These are phyloP conservation scores for Rhagonycha fulva DNA, from an alignment of 2,888 invertebrate species.

Conservation along the genomic window DNA sequence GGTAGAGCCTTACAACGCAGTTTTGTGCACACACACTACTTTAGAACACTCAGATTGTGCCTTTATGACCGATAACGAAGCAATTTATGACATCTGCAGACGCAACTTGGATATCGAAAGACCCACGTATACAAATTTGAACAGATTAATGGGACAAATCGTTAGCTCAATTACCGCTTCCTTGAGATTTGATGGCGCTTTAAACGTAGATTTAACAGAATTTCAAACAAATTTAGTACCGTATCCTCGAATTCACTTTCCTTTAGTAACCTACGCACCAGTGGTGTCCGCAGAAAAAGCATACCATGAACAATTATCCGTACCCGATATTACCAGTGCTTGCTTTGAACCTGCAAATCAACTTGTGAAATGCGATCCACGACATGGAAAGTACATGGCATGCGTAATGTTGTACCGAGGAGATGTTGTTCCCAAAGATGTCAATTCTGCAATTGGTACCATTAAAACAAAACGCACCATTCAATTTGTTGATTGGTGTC, in stretches of 20 bases:
- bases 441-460: constrained; percentile 60
- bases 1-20: constrained; percentile 68
- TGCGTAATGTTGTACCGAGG: constrained; percentile 60
- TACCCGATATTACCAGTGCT: constrained; percentile 63
- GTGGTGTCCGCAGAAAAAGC: constrained; percentile 64
- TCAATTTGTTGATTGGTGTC: constrained; percentile 43
- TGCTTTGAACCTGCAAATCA: constrained; percentile 68
- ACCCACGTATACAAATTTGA: constrained; percentile 67
- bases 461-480: constrained; percentile 62
- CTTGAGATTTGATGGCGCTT: constrained; percentile 63
- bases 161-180: constrained; percentile 65
- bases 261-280: constrained; percentile 61
- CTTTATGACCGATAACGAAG: constrained; percentile 60
- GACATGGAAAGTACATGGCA: constrained; percentile 60
- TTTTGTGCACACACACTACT: constrained; percentile 66
- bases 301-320: constrained; percentile 62
- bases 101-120: constrained; percentile 64
- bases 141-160: constrained; percentile 62
- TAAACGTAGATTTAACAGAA: constrained; percentile 64
- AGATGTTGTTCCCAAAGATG: constrained; percentile 56
- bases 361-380: constrained; percentile 62
- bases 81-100: constrained; percentile 60
- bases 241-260: constrained; percentile 67
- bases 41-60: constrained; percentile 65
- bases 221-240: constrained; percentile 64